Evolutionary conservation across 2,888 invertebrate genomes (phyloP), one percentile per base, ranked within the genome.

Genomic region (Caenorhabditis wallacei): DNA sequence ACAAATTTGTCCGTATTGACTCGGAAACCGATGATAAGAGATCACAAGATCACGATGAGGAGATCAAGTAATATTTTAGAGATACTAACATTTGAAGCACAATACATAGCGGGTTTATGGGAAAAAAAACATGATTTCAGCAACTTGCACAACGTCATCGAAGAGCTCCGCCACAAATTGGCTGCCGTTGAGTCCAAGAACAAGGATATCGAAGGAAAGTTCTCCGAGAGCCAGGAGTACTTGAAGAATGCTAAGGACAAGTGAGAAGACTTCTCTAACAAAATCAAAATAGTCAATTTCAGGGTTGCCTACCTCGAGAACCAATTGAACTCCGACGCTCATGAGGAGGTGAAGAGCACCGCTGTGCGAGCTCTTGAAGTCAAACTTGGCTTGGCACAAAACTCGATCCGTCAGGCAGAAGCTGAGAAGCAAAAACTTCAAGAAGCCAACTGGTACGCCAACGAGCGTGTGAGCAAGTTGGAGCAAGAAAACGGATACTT

Each of bases 171-270:
- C 46, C 61, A 72, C 48, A 78, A 84, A 37, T 37, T 87, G 48
- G 80, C 72, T 2, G 22, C 46, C 2, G 53, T 59, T 11, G 80
- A 86, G 53, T 37, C 76, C 16, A 76, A 64, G 24, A 81, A 84
- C 22, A 81, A 80, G 51, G 81, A 85, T 5, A 48, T 81, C 10
- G 70, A 76, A n/a, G 26, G 11, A 13, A 79, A 81, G 48, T 74
- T 85, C 43, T 80, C 71, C 8, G 84, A 87, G 51, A 80, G 75
- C 61, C 76, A 84, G 46, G 87, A 87, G 54, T 80, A 76, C 16
- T 61, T 87, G 76, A 85, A 85, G 68, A 84, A 84, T 61, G 82
- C 87, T 51, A 85, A 81, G 59, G 87, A 87, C 57, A 87, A 87
- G 80, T 75, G 7, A 54, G 51, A n/a, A n/a, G n/a, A n/a, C n/a